Evolutionary conservation across 2,888 invertebrate species (phyloP).

Genomic region (Drosophila diplacantha): DNA sequence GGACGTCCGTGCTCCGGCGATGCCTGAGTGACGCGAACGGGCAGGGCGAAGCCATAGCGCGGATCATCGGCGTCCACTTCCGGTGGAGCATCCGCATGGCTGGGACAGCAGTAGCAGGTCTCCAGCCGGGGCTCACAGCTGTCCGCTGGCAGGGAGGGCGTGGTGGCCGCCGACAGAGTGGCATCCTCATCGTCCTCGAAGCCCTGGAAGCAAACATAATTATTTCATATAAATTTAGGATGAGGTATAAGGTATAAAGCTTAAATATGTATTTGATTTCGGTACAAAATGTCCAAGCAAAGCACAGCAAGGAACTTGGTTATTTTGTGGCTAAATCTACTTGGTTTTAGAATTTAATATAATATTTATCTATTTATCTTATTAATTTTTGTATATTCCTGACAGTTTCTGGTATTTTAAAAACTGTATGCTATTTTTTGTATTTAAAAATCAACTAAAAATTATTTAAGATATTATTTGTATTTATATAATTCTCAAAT

Average conservation of each 20-base stretch:
- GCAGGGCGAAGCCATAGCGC: slow-evolving; percentile 49
- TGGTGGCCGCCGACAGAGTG: slow-evolving; percentile 80
- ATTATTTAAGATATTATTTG: no score
- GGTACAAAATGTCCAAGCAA: no score
- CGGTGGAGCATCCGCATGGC: slow-evolving; percentile 65
- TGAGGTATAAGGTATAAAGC: no score
- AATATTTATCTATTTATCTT: no score
- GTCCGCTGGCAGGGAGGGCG: slow-evolving; percentile 69
- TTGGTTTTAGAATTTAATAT: not conserved
- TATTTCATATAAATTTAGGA: slow-evolving; percentile 64
- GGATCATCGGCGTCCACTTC: slow-evolving; percentile 62
- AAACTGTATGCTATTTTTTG: not conserved
- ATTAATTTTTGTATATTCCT: no score
- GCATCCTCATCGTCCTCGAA: slow-evolving; percentile 80
- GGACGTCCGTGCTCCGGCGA: slow-evolving; percentile 62
- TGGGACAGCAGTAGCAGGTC: slow-evolving; percentile 68
- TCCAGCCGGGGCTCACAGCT: slow-evolving; percentile 58
- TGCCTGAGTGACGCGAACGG: slow-evolving; percentile 54
- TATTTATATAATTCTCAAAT: no score
- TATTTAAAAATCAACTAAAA: no score
- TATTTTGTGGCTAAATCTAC: not conserved
- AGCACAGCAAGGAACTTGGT: not conserved
- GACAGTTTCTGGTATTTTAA: not conserved
- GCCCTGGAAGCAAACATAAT: slow-evolving; percentile 44
- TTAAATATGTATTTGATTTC: no score